phyloP scores from a whole-genome alignment of 1,140 invertebrate species.

The Calycopis cecrops region DNA sequence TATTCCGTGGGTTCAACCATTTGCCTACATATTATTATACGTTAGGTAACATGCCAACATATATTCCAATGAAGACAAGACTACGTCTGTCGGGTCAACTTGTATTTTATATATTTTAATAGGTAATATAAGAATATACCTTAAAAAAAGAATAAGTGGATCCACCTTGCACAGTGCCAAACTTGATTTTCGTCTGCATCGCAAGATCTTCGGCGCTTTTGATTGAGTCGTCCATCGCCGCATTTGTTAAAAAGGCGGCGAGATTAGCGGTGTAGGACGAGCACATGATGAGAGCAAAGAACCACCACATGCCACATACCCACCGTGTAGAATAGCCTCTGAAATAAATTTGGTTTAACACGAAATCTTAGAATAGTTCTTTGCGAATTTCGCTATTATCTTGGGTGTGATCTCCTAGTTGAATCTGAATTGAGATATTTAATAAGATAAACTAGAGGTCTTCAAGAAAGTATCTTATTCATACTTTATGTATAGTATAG shows the following conservation, averaged over 20 bases:
- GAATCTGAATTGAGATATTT: too few species aligned
- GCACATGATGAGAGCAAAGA: conserved; percentile 95
- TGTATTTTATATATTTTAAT: neutral
- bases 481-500: too few species aligned
- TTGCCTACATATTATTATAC: too few species aligned
- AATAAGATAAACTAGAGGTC: too few species aligned
- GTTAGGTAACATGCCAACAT: too few species aligned
- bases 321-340: conserved; percentile 88
- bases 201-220: conserved; percentile 91
- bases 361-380: too few species aligned
- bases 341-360: conserved; percentile 21
- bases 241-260: conserved; percentile 94
- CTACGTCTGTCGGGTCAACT: neutral
- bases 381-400: too few species aligned
- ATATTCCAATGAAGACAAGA: neutral
- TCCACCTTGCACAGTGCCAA: conserved; percentile 86
- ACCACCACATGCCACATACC: conserved; percentile 94
- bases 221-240: conserved; percentile 89
- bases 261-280: conserved; percentile 96
- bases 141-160: conserved; percentile 85
- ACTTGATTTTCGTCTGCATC: conserved; percentile 90
- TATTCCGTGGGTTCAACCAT: too few species aligned
- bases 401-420: too few species aligned
- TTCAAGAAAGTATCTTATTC: too few species aligned
- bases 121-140: conserved; percentile 62